phyloP scores from a whole-genome alignment of 37 sponge, comb jelly and placozoan species.

The Diacarnus erythraeanus region DNA sequence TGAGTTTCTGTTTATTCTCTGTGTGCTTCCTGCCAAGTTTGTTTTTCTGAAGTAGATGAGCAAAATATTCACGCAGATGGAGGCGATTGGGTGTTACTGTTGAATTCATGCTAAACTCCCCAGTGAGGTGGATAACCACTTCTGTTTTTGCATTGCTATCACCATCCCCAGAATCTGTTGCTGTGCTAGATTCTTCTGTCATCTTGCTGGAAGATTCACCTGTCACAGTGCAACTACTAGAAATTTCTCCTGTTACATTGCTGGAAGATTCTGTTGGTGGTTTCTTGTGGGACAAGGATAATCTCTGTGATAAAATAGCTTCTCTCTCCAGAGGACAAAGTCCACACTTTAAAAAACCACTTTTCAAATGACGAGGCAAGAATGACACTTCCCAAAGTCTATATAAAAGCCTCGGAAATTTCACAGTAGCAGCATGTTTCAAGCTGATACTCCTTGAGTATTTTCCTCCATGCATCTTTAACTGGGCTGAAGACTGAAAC shows the following conservation, averaged over 20 bases:
- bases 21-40: not conserved
- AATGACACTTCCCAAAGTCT: slow-evolving; percentile 20
- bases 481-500: slow-evolving; percentile 52
- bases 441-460: slow-evolving; percentile 38
- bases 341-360: slow-evolving; percentile 25
- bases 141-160: not conserved
- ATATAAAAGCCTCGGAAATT: slow-evolving; percentile 42
- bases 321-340: slow-evolving; percentile 30
- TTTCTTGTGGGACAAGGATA: slow-evolving; percentile 5
- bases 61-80: slow-evolving; percentile 29
- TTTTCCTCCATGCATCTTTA: slow-evolving; percentile 41
- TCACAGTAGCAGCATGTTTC: slow-evolving; percentile 32
- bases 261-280: not conserved
- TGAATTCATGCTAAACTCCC: not conserved
- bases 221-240: no score
- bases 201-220: no score
- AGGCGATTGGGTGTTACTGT: slow-evolving; percentile 27
- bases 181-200: not conserved
- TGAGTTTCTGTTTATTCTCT: slow-evolving; percentile 7
- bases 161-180: no score
- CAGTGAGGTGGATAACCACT: not conserved
- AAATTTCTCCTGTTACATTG: not conserved
- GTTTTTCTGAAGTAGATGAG: slow-evolving; percentile 19
- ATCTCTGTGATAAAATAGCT: slow-evolving; percentile 25
- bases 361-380: slow-evolving; percentile 12